A percentile compares a stretch with the other conserved stretches of the same genome.
phyloP scores from a whole-genome alignment of 2,888 invertebrate species.

The Agonopterix subpropinquella region DNA sequence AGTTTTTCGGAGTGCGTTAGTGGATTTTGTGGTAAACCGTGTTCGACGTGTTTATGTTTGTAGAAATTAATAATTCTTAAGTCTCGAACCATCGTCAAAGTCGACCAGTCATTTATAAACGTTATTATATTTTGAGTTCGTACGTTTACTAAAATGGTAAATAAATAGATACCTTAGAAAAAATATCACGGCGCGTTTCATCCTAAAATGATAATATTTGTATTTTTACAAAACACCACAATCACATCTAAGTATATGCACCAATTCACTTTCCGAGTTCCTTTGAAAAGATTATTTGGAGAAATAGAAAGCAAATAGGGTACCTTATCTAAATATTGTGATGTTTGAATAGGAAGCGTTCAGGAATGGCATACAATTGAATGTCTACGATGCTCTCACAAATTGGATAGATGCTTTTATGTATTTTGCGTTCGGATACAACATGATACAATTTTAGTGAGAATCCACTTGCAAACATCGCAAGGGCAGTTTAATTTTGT shows the following conservation, averaged over 20 bases:
- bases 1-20: too few species aligned
- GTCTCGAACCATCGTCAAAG: too few species aligned
- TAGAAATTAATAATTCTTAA: too few species aligned
- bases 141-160: too few species aligned
- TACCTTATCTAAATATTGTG: conserved; percentile 45
- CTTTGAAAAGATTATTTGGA: conserved; percentile 44
- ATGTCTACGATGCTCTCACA: conserved; percentile 24
- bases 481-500: conserved; percentile 4
- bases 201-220: conserved; percentile 21
- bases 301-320: conserved; percentile 46
- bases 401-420: conserved; percentile 36
- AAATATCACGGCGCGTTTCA: too few species aligned
- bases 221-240: conserved; percentile 18
- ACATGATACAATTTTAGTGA: conserved; percentile 11
- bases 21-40: too few species aligned
- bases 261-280: conserved; percentile 25
- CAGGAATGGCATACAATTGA: conserved; percentile 22
- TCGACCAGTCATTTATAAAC: too few species aligned
- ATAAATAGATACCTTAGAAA: too few species aligned
- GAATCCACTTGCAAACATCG: conserved; percentile 7
- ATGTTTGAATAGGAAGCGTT: conserved; percentile 24
- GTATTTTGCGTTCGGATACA: conserved; percentile 22
- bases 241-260: conserved; percentile 7
- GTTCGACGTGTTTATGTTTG: too few species aligned
- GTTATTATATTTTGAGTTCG: too few species aligned